phyloP scores from a whole-genome alignment of 2,888 invertebrate species.

The Bimastos eiseni region DNA sequence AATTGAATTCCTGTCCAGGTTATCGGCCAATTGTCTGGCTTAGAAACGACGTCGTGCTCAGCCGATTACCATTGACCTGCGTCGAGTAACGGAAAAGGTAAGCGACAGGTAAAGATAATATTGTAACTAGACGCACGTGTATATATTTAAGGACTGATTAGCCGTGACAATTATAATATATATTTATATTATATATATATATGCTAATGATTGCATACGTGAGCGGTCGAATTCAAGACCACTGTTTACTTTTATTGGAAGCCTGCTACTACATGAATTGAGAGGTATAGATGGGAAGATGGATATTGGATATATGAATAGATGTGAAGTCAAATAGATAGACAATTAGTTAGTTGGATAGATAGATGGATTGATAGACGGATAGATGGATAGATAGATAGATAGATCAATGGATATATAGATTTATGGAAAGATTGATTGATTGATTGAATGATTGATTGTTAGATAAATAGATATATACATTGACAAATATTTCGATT shows the following conservation, averaged over 20 bases:
- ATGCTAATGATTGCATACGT: neutral
- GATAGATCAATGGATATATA: too few relatives aligned
- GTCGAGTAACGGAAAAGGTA: neutral
- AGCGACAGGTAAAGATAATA: neutral
- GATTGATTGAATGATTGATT: too few relatives aligned
- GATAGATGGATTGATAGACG: too few relatives aligned
- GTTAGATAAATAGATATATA: neutral
- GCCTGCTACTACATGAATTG: too few relatives aligned
- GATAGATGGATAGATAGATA: too few relatives aligned
- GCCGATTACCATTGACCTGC: neutral
- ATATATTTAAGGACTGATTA: neutral
- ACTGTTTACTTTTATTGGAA: neutral
- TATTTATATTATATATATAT: too few relatives aligned
- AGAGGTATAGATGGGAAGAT: too few relatives aligned
- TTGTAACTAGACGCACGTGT: neutral
- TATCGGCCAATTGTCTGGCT: neutral
- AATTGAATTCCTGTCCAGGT: constrained; percentile 13
- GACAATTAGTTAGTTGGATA: too few relatives aligned
- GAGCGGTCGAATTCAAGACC: neutral
- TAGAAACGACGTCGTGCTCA: neutral
- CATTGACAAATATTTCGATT: neutral
- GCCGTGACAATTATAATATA: too few relatives aligned
- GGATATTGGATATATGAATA: too few relatives aligned
- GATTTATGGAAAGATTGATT: too few relatives aligned
- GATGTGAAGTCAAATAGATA: too few relatives aligned